Percentiles rank a stretch among this genome's conserved stretches.
phyloP scores from a whole-genome alignment of 2,113 vertebrate species.

The Phyllopteryx taeniolatus region DNA sequence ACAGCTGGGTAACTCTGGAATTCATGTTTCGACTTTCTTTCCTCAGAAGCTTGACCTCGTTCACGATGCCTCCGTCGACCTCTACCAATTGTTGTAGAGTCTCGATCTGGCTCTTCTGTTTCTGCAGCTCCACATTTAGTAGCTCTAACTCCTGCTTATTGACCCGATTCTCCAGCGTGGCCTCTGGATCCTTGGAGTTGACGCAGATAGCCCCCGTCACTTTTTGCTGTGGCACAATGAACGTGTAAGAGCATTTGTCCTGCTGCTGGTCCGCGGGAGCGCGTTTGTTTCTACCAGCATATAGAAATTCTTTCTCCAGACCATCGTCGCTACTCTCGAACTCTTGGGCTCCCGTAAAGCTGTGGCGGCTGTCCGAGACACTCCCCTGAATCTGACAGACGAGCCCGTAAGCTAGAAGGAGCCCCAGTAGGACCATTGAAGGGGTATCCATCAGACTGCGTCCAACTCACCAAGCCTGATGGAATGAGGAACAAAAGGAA shows the following conservation, averaged over 20 bases:
- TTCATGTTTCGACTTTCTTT: slow-evolving; percentile 99
- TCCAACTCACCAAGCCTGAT: slow-evolving; percentile 49
- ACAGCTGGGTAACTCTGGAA: slow-evolving; percentile 94
- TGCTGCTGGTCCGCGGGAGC: slow-evolving; percentile 72
- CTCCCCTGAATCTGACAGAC: slow-evolving; percentile 56
- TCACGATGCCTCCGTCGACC: slow-evolving; percentile 95
- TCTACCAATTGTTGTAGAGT: slow-evolving; percentile 94
- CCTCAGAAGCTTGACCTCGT: slow-evolving; percentile 93
- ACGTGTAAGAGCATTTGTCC: slow-evolving; percentile 97
- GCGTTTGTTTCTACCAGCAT: slow-evolving; percentile 79
- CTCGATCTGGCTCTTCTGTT: slow-evolving; percentile 97
- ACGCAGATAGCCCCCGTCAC: slow-evolving; percentile 97
- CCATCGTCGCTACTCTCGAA: slow-evolving; percentile 76
- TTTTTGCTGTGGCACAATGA: slow-evolving; percentile 96
- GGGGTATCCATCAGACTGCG: slow-evolving; percentile 65
- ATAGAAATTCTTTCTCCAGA: slow-evolving; percentile 80
- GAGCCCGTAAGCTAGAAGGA: slow-evolving; percentile 71
- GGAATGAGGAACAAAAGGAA: slow-evolving; percentile 18
- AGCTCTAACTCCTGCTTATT: slow-evolving; percentile 94
- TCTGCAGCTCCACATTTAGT: slow-evolving; percentile 91
- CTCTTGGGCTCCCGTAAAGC: slow-evolving; percentile 65
- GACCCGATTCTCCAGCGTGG: slow-evolving; percentile 85
- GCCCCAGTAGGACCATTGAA: slow-evolving; percentile 70
- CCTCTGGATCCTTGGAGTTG: slow-evolving; percentile 91
- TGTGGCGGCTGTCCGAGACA: slow-evolving; percentile 35